Base-by-base conservation (phyloP, 1,140 invertebrate genomes). In the Probaryconus sp. region DNA sequence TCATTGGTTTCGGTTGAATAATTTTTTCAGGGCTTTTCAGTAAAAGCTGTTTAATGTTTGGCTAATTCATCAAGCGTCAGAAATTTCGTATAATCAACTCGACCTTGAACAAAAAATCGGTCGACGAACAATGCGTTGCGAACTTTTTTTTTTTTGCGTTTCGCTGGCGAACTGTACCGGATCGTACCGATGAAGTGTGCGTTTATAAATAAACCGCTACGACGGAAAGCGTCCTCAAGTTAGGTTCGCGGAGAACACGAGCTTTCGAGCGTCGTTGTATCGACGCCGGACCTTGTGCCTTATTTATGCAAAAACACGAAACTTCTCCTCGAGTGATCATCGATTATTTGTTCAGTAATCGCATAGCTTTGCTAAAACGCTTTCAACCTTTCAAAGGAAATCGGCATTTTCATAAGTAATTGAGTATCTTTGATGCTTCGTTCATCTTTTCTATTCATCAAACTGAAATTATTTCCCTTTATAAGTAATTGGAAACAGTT, bases 201-300 rank as follows among this genome's bases (percentile, higher is more conserved):
- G 10, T 60, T 58, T 63, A 63, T 63, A 63, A 63, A 50, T 42
- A 50, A 38, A 61, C n/a, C 6, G 14, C 7, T 10, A 13, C 13
- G 26, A n/a, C 26, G 9, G 45, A 7, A 18, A 16, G n/a, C 13
- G 13, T 17, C 21, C 9, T 31, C 30, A n/a, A 7, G 4, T 37
- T 38, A 48, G 6, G 24, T 1, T 37, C 31, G 18, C n/a, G 5
- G 55, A 47, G 42, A 10, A 17, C 0, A 2, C 9, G 18, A 24
- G 13, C 26, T 50, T 30, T 31, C 21, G n/a, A 24, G 21, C 30
- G 5, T 5, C 33, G 33, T 10, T 16, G 33, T 13, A 16, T 37
- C n/a, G 10, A 37, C 13, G 3, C 3, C 13, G 33, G 33, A 37
- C 33, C 33, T 37, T 37, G 33, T 37, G 10, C 33, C 13, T n/a